These are phyloP conservation scores for Aix galericulata DNA, from an alignment of 2,113 vertebrate genomes.

Conservation along the genomic window DNA sequence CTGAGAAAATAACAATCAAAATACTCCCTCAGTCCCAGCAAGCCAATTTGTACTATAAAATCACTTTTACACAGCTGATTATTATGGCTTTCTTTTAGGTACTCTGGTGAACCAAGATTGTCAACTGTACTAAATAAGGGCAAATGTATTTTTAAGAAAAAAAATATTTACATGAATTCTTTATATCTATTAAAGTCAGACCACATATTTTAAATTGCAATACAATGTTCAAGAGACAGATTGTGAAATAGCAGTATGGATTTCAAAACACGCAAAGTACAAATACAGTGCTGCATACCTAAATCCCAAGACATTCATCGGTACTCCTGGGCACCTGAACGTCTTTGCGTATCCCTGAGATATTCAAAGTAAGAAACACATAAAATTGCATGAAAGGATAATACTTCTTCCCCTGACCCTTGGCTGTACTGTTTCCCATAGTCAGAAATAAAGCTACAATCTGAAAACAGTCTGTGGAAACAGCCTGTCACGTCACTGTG, in stretches of 20 bases:
- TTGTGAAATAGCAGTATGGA: neutral
- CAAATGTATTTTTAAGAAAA: accelerated
- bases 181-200: neutral
- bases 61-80: neutral
- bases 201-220: accelerated
- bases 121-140: neutral
- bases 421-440: neutral
- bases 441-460: accelerated
- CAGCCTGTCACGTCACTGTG: neutral
- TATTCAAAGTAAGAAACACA: accelerated
- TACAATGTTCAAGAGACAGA: accelerated
- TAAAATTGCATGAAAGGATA: neutral
- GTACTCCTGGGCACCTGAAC: neutral
- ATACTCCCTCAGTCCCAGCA: neutral
- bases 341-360: accelerated
- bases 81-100: neutral
- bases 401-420: neutral
- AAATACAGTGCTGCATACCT: accelerated
- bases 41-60: neutral
- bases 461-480: neutral
- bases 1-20: constrained; percentile 43
- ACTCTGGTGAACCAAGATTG: neutral
- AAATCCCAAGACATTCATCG: accelerated
- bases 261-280: neutral
- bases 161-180: accelerated